phyloP scores from a whole-genome alignment of 2,797 vertebrate genomes.

The Thunnus albacares region DNA sequence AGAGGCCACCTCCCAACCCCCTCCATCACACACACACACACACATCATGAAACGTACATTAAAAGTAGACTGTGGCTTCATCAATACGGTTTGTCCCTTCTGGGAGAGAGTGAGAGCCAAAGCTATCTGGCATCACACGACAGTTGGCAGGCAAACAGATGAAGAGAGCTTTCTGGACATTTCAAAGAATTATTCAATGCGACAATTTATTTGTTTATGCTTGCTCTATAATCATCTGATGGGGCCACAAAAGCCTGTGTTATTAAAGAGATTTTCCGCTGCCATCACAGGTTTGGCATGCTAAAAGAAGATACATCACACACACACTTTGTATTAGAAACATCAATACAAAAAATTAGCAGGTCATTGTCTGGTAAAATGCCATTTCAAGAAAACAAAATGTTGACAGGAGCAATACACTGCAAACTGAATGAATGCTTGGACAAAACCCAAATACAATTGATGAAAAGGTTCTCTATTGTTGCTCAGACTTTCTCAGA shows the following conservation, averaged over 20 bases:
- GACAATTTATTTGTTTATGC: slow-evolving; percentile 76
- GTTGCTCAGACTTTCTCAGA: slow-evolving; percentile 10
- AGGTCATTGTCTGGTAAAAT: slow-evolving; percentile 52
- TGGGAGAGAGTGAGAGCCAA: slow-evolving; percentile 63
- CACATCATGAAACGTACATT: slow-evolving; percentile 62
- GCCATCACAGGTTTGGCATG: slow-evolving; percentile 55
- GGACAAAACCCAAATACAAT: slow-evolving; percentile 30
- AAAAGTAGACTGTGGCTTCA: slow-evolving; percentile 61
- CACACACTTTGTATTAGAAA: slow-evolving; percentile 44
- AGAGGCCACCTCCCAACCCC: slow-evolving; percentile 8
- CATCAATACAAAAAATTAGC: slow-evolving; percentile 48
- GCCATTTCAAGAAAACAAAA: slow-evolving; percentile 39
- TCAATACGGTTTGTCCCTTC: slow-evolving; percentile 65
- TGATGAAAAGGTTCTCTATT: slow-evolving; percentile 50
- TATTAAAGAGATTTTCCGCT: slow-evolving; percentile 66
- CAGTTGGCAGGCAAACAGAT: slow-evolving; percentile 72
- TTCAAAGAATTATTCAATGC: slow-evolving; percentile 76
- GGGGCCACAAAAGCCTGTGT: slow-evolving; percentile 47
- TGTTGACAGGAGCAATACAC: slow-evolving; percentile 44
- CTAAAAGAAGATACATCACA: slow-evolving; percentile 28
- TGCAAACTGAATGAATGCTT: slow-evolving; percentile 40
- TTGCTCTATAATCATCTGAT: slow-evolving; percentile 56
- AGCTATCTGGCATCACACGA: slow-evolving; percentile 67
- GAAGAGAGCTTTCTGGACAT: slow-evolving; percentile 66
- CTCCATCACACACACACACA: not conserved